phyloP scores from a whole-genome alignment of 2,797 vertebrate genomes.

The Diglossa cyanea region DNA sequence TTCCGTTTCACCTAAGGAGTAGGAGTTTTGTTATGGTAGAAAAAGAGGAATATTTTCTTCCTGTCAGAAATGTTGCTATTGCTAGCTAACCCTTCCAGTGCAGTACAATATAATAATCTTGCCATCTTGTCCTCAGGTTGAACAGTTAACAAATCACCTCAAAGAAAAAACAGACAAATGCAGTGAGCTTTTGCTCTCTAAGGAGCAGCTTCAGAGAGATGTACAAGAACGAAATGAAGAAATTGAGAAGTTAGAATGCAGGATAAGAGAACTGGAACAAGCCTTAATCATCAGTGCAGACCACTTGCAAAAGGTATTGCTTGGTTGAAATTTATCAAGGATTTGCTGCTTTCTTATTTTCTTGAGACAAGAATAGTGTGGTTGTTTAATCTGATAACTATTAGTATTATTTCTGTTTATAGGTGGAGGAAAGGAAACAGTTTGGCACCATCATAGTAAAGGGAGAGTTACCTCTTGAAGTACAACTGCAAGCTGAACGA shows the following conservation, averaged over 20 bases:
- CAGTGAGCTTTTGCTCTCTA: constrained; percentile 91
- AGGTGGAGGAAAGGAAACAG: constrained; percentile 87
- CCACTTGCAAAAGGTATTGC: constrained; percentile 83
- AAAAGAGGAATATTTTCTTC: not conserved
- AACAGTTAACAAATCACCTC: constrained; percentile 88
- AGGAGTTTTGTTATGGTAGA: not conserved
- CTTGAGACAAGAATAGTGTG: not conserved
- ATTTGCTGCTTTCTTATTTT: not conserved
- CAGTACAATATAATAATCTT: not conserved
- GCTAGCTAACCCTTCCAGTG: not conserved
- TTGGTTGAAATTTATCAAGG: not conserved
- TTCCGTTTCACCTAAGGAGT: not conserved
- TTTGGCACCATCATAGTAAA: constrained; percentile 77
- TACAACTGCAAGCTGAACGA: constrained; percentile 91
- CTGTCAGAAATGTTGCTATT: not conserved
- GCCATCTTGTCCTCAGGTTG: constrained; percentile 79
- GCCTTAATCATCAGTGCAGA: constrained; percentile 87
- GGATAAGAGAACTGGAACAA: constrained; percentile 91
- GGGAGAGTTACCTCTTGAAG: constrained; percentile 84
- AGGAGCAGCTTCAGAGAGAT: constrained; percentile 91
- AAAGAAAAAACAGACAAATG: constrained; percentile 97
- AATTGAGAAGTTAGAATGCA: constrained; percentile 91
- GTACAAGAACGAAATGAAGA: constrained; percentile 89
- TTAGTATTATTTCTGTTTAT: constrained; percentile 15
- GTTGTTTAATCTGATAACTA: not conserved